phyloP scores from a whole-genome alignment of 2,888 invertebrate species.

The Drosophila siamana region DNA sequence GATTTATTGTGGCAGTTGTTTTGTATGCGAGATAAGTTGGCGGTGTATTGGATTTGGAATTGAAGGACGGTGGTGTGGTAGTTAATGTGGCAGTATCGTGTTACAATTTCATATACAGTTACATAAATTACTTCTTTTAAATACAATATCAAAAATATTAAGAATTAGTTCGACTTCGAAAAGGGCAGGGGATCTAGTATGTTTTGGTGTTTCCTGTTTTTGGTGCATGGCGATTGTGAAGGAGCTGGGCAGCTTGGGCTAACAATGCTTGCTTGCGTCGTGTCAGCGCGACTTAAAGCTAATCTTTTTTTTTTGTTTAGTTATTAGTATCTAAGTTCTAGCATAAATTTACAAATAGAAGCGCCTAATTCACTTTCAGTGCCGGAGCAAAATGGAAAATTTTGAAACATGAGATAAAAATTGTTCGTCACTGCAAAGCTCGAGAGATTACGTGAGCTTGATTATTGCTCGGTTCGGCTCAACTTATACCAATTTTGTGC shows the following conservation, averaged over 20 bases:
- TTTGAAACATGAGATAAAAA: constrained; percentile 74
- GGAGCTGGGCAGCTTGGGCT: constrained; percentile 50
- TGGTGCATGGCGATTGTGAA: constrained; percentile 8
- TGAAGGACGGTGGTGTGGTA: constrained; percentile 28
- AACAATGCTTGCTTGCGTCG: constrained; percentile 58
- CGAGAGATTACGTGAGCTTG: constrained; percentile 45
- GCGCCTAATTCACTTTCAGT: constrained; percentile 79
- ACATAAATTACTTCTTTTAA: constrained; percentile 34
- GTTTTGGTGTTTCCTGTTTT: not conserved
- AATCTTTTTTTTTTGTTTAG: constrained; percentile 58
- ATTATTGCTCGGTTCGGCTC: constrained; percentile 19
- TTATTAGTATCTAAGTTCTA: constrained; percentile 70
- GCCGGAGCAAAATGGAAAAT: constrained; percentile 68
- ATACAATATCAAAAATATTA: constrained; percentile 9
- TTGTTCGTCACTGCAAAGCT: constrained; percentile 66
- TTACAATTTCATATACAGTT: constrained; percentile 30
- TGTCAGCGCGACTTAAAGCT: constrained; percentile 68
- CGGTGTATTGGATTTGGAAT: constrained; percentile 5
- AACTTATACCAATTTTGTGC: constrained; percentile 59
- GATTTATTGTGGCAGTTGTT: constrained; percentile 63
- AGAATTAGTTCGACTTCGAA: constrained; percentile 25
- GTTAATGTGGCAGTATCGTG: constrained; percentile 69
- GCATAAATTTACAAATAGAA: constrained; percentile 74
- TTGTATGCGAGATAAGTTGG: constrained; percentile 28
- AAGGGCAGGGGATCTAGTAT: not conserved